A percentile compares a stretch with the other conserved stretches of the same genome.
phyloP scores from a whole-genome alignment of 2,113 vertebrate species.

The Oncorhynchus masou region DNA sequence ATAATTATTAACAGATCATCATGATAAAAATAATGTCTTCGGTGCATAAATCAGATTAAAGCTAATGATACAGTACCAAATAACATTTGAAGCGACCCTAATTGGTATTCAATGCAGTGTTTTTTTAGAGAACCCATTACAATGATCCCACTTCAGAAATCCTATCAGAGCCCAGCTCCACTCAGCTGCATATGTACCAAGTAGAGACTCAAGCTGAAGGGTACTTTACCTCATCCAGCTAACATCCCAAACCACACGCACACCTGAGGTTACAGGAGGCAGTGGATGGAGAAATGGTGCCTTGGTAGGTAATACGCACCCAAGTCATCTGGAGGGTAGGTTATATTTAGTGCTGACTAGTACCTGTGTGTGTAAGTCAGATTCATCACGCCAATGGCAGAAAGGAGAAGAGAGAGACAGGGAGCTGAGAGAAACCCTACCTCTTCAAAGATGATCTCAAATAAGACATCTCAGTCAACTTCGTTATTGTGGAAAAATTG shows the following conservation, averaged over 20 bases:
- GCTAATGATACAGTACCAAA: too few species aligned
- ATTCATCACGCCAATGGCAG: slow-evolving; percentile 9
- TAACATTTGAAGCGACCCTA: too few species aligned
- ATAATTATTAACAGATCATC: too few species aligned
- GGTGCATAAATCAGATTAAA: too few species aligned
- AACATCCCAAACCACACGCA: background rate
- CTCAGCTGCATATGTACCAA: too few species aligned
- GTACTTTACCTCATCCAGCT: background rate
- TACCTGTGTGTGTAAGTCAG: slow-evolving; percentile 7
- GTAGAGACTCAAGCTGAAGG: too few species aligned
- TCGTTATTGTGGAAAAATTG: too few species aligned
- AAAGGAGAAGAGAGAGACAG: slow-evolving; percentile 9
- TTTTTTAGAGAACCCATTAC: slow-evolving; percentile 1
- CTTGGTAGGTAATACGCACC: slow-evolving; percentile 55
- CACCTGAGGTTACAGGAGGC: slow-evolving; percentile 22
- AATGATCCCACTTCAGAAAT: background rate
- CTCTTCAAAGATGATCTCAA: background rate
- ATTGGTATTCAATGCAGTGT: too few species aligned
- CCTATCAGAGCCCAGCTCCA: too few species aligned
- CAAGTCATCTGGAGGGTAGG: slow-evolving; percentile 16
- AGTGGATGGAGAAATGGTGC: slow-evolving; percentile 52
- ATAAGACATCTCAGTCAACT: background rate
- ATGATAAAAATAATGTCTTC: too few species aligned
- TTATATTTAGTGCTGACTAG: slow-evolving; percentile 63
- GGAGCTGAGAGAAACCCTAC: background rate